These are phyloP conservation scores for Drosophila bocki DNA, from an alignment of 1,140 invertebrate genomes.

Conservation along the genomic window DNA sequence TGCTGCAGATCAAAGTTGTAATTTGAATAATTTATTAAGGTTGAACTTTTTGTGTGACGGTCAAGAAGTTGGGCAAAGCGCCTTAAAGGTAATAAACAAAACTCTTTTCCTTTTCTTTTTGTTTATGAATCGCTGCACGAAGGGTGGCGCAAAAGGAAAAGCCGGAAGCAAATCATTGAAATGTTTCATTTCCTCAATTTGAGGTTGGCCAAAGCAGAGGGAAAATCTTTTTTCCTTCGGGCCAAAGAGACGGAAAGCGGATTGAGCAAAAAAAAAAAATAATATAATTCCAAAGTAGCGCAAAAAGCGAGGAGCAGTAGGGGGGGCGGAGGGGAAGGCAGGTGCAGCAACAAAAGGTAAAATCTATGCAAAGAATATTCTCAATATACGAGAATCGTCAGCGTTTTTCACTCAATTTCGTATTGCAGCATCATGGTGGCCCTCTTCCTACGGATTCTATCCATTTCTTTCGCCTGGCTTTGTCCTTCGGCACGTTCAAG, in stretches of 20 bases:
- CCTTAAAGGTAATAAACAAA: slow-evolving; percentile 51
- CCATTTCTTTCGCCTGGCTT: slow-evolving; percentile 24
- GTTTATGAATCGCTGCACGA: slow-evolving; percentile 24
- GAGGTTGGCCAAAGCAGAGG: slow-evolving; percentile 35
- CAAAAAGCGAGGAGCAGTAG: background rate
- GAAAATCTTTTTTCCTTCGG: slow-evolving; percentile 33
- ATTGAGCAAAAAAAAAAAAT: slow-evolving; percentile 24
- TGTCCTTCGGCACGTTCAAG: slow-evolving; percentile 71
- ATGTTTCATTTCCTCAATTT: slow-evolving; percentile 79
- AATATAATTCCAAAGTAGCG: slow-evolving; percentile 38
- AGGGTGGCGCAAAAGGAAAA: slow-evolving; percentile 26
- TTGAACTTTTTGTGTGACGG: slow-evolving; percentile 35
- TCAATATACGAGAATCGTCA: slow-evolving; percentile 27
- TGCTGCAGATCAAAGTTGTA: slow-evolving; percentile 38
- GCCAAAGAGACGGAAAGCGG: slow-evolving; percentile 38
- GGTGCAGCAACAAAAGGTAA: slow-evolving; percentile 40
- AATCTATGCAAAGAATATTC: slow-evolving; percentile 46
- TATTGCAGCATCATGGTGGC: slow-evolving; percentile 10
- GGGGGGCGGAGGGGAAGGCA: slow-evolving; percentile 4
- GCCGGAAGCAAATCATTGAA: slow-evolving; percentile 79
- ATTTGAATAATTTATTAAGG: slow-evolving; percentile 50
- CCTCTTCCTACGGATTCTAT: slow-evolving; percentile 3
- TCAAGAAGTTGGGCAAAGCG: slow-evolving; percentile 59
- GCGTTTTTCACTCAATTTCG: slow-evolving; percentile 44
- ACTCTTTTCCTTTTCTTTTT: slow-evolving; percentile 45